phyloP scores from a whole-genome alignment of 1,140 invertebrate species.

The Dendroctonus valens region DNA sequence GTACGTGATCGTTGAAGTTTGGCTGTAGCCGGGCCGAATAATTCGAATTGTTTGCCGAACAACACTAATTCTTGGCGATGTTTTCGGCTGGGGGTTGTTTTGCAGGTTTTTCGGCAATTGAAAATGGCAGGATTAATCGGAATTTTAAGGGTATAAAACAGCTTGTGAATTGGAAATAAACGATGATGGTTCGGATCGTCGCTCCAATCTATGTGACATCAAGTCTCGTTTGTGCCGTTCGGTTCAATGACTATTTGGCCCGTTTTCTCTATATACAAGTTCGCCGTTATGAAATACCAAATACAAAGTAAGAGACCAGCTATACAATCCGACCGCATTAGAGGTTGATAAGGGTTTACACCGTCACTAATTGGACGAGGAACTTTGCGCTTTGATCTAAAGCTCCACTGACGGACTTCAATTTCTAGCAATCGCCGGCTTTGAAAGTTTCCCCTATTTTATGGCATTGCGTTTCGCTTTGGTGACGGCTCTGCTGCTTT shows the following conservation, averaged over 20 bases:
- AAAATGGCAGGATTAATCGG: too few species aligned
- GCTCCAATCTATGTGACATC: too few species aligned
- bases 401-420: conserved; percentile 19
- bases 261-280: neutral
- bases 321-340: conserved; percentile 26
- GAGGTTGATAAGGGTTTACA: conserved; percentile 26
- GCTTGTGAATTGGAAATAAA: too few species aligned
- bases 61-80: neutral
- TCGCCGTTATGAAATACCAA: conserved; percentile 20
- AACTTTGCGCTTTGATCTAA: conserved; percentile 25
- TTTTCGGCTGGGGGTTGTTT: neutral
- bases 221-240: neutral
- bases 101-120: neutral
- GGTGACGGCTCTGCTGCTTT: neutral
- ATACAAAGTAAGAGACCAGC: conserved; percentile 19
- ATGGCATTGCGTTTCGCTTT: conserved; percentile 2
- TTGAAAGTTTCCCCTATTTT: conserved; percentile 8
- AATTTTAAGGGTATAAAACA: too few species aligned
- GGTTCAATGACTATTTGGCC: conserved; percentile 11
- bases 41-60: neutral
- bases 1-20: conserved; percentile 6
- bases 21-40: neutral
- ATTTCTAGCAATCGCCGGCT: conserved; percentile 15
- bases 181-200: too few species aligned
- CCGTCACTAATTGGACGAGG: conserved; percentile 26